phyloP scores from a whole-genome alignment of 2,113 vertebrate genomes.

The Oreotrochilus melanogaster region DNA sequence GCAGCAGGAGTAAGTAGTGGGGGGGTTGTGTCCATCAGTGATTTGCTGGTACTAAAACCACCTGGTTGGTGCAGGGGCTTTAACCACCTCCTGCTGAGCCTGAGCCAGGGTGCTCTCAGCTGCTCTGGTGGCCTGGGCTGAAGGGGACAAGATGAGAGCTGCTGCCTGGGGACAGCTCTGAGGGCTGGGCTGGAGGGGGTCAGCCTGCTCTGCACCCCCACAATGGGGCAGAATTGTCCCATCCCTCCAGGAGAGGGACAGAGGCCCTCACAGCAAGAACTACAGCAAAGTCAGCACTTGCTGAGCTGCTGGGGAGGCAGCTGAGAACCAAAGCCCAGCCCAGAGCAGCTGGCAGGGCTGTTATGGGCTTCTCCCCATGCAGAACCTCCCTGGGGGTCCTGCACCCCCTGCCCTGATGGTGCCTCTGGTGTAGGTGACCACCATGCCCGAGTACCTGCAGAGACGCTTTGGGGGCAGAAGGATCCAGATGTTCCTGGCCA shows the following conservation, averaged over 20 bases:
- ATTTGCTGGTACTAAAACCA: background rate
- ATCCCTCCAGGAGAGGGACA: accelerated
- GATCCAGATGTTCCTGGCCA: constrained; percentile 87
- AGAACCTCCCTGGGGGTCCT: too few species aligned
- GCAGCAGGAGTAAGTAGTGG: constrained; percentile 85
- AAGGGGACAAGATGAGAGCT: background rate
- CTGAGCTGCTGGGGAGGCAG: background rate
- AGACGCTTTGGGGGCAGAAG: constrained; percentile 91
- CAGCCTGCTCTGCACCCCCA: accelerated
- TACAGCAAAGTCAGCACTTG: background rate
- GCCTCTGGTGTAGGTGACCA: constrained; percentile 83
- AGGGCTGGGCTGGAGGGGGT: too few species aligned
- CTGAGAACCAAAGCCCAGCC: background rate
- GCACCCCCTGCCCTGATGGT: accelerated
- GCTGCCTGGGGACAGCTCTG: background rate
- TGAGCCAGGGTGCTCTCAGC: accelerated
- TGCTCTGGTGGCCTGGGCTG: background rate
- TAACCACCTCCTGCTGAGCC: background rate
- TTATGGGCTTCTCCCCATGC: background rate
- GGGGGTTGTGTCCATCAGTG: background rate
- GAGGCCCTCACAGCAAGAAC: background rate
- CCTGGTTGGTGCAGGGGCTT: background rate
- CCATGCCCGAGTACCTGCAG: constrained; percentile 94
- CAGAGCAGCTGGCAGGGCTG: background rate
- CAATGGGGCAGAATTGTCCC: accelerated